These are phyloP conservation scores for Macrophya annulata DNA, from an alignment of 2,888 invertebrate genomes.

Conservation along the genomic window DNA sequence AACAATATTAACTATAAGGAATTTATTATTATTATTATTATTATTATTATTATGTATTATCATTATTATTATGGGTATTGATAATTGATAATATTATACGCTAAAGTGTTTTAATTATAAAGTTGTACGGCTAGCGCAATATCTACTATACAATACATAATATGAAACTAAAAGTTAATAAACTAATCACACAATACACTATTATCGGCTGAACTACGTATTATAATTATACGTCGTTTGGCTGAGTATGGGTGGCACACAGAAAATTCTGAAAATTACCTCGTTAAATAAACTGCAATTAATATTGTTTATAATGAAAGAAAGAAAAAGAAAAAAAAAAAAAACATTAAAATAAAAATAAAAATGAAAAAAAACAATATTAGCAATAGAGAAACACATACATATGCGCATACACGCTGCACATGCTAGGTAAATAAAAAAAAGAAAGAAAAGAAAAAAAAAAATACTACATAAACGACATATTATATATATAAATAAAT, in stretches of 20 bases:
- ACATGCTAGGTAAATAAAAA: slow-evolving; percentile 78
- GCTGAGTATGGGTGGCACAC: slow-evolving; percentile 74
- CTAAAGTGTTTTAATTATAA: slow-evolving; percentile 74
- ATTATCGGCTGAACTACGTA: slow-evolving; percentile 13
- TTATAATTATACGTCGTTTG: slow-evolving; percentile 70
- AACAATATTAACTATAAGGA: slow-evolving; percentile 74
- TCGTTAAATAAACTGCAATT: slow-evolving; percentile 4
- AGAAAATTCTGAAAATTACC: slow-evolving; percentile 61
- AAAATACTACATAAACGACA: slow-evolving; percentile 68
- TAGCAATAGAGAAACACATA: slow-evolving; percentile 71
- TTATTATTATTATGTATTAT: slow-evolving; percentile 73
- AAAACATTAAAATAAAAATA: neutral
- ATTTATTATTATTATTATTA: slow-evolving; percentile 60
- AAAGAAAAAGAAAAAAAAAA: slow-evolving; percentile 23
- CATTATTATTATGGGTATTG: slow-evolving; percentile 62
- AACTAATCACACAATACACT: slow-evolving; percentile 66
- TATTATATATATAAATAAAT: slow-evolving; percentile 64
- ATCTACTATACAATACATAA: slow-evolving; percentile 60
- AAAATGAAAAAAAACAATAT: slow-evolving; percentile 63
- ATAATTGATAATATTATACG: slow-evolving; percentile 64
- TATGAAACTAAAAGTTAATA: slow-evolving; percentile 49
- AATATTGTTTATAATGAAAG: slow-evolving; percentile 1
- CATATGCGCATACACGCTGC: slow-evolving; percentile 78
- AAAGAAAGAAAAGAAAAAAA: slow-evolving; percentile 28
- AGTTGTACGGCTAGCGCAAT: slow-evolving; percentile 68